Evolutionary conservation across 1,140 invertebrate species (phyloP).

Genomic region (Aphidius ervi): DNA sequence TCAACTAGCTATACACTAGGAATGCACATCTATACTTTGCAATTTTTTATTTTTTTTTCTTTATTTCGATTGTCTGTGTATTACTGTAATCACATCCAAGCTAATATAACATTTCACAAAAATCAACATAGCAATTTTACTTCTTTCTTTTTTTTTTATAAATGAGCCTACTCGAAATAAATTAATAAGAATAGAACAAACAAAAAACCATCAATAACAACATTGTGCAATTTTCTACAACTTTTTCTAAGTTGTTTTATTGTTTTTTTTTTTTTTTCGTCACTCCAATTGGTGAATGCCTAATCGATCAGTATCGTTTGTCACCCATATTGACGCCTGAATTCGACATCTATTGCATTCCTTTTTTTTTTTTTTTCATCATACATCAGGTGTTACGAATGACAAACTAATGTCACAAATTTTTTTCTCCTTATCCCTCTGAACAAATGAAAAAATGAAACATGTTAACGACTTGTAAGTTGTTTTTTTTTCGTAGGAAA

Average conservation of each 20-base stretch:
- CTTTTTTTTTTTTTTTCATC: neutral
- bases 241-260: neutral
- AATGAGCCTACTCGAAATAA: too few relatives aligned
- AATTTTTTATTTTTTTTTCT: too few relatives aligned
- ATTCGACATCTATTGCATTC: conserved; percentile 13
- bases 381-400: conserved; percentile 16
- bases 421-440: neutral
- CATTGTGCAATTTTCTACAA: neutral
- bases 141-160: too few relatives aligned
- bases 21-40: conserved; percentile 6
- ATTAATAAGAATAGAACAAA: neutral
- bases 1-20: conserved; percentile 13
- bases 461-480: too few relatives aligned
- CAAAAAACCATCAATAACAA: conserved; percentile 4
- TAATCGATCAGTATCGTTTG: conserved; percentile 20
- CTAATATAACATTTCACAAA: too few relatives aligned
- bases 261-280: conserved; percentile 8
- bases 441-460: neutral
- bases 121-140: too few relatives aligned
- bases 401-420: conserved; percentile 7
- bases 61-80: too few relatives aligned
- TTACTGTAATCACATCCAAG: too few relatives aligned
- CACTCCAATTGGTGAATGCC: conserved; percentile 1
- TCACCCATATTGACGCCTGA: conserved; percentile 16
- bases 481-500: too few relatives aligned